These are phyloP conservation scores for Ichneumoninae sp. DNA, from an alignment of 2,888 invertebrate species.

Conservation along the genomic window DNA sequence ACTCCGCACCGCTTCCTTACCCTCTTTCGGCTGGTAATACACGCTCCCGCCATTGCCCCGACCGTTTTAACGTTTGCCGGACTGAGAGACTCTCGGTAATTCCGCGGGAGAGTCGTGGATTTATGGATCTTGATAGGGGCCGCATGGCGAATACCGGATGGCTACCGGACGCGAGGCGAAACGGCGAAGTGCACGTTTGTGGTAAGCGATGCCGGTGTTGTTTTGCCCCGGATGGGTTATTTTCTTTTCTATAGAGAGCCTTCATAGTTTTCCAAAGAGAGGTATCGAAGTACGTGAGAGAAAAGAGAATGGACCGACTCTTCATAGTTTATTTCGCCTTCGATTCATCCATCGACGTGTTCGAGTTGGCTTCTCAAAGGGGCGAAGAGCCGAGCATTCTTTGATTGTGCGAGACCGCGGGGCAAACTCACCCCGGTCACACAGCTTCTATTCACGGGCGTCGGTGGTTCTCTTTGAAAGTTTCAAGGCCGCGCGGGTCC, in stretches of 20 bases:
- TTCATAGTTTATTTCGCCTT: constrained; percentile 34
- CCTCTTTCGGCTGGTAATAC: constrained; percentile 32
- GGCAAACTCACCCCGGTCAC: constrained; percentile 23
- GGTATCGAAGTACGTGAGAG: constrained; percentile 3
- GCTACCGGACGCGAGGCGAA: constrained; percentile 41
- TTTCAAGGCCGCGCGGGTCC: constrained; percentile 6
- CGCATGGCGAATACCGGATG: constrained; percentile 45
- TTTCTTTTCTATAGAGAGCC: neutral
- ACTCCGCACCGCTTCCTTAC: constrained; percentile 31
- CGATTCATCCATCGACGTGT: constrained; percentile 28
- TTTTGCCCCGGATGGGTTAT: constrained; percentile 3
- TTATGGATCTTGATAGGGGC: constrained; percentile 63
- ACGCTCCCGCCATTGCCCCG: constrained; percentile 35
- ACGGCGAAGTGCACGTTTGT: constrained; percentile 41
- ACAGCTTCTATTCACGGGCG: constrained; percentile 6
- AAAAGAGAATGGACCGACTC: neutral
- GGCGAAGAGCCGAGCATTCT: constrained; percentile 10
- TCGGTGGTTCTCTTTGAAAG: constrained; percentile 11
- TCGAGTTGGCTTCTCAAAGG: constrained; percentile 25
- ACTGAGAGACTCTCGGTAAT: constrained; percentile 50
- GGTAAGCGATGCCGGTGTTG: constrained; percentile 2
- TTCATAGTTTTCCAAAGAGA: neutral
- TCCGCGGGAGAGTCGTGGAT: constrained; percentile 49
- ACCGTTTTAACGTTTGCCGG: constrained; percentile 56
- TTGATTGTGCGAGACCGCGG: constrained; percentile 24